Conservation (phyloP, 1,140 invertebrate species). For the Wiebesia pumilae region DNA sequence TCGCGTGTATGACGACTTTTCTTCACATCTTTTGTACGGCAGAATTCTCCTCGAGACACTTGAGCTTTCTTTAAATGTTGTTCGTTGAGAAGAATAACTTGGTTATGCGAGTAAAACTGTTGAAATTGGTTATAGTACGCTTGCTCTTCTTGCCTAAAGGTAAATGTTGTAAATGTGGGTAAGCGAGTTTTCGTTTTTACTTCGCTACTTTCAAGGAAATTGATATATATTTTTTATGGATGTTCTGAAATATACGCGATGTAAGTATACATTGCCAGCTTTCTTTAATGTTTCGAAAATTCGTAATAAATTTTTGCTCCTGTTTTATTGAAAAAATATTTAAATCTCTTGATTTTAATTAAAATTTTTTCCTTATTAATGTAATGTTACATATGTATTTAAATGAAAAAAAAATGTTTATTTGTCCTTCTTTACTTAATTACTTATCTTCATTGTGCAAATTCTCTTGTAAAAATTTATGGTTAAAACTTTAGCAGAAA, state of each 20-base stretch:
- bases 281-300: too few relatives aligned
- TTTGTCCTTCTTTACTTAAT: background rate
- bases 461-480: background rate
- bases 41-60: slow-evolving; percentile 8
- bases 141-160: background rate
- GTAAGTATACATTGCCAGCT: too few relatives aligned
- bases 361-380: background rate
- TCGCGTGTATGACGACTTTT: background rate
- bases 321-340: background rate
- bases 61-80: background rate
- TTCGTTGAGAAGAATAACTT: background rate
- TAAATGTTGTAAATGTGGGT: background rate
- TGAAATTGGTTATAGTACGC: background rate
- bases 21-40: background rate
- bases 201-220: background rate
- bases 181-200: background rate
- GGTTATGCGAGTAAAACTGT: background rate
- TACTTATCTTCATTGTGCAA: background rate
- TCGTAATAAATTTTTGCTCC: too few relatives aligned
- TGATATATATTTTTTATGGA: background rate
- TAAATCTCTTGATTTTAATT: background rate
- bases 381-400: background rate
- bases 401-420: background rate
- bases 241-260: background rate
- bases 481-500: background rate